phyloP scores from a whole-genome alignment of 2,797 vertebrate genomes.

The Ibycter americanus region DNA sequence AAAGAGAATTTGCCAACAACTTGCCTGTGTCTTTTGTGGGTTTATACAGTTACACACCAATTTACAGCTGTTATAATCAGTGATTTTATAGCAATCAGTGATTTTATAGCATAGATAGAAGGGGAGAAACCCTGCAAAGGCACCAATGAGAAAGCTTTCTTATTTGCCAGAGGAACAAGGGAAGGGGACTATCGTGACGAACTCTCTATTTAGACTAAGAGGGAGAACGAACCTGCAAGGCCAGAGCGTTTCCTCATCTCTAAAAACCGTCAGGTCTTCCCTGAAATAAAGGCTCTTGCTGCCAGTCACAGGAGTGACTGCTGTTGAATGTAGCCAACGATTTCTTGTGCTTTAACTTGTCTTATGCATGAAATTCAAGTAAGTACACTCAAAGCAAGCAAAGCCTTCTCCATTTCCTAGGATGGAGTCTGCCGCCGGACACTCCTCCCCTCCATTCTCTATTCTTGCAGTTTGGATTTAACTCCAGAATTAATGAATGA shows the following conservation, averaged over 20 bases:
- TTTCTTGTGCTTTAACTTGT: not conserved
- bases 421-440: fast-evolving
- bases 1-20: not conserved
- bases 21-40: not conserved
- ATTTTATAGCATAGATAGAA: not conserved
- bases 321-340: not conserved
- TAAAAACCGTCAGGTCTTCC: not conserved
- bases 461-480: not conserved
- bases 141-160: not conserved
- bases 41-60: not conserved
- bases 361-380: not conserved
- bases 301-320: not conserved
- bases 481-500: not conserved
- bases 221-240: not conserved
- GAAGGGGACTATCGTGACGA: not conserved
- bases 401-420: not conserved
- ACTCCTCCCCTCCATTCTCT: not conserved
- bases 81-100: not conserved
- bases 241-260: not conserved
- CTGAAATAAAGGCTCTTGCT: not conserved
- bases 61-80: not conserved
- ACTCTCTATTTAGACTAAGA: not conserved
- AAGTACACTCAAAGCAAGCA: not conserved
- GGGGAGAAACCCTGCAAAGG: not conserved
- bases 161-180: not conserved